phyloP scores from a whole-genome alignment of 2,888 invertebrate species.

The Drosophila sordidula region DNA sequence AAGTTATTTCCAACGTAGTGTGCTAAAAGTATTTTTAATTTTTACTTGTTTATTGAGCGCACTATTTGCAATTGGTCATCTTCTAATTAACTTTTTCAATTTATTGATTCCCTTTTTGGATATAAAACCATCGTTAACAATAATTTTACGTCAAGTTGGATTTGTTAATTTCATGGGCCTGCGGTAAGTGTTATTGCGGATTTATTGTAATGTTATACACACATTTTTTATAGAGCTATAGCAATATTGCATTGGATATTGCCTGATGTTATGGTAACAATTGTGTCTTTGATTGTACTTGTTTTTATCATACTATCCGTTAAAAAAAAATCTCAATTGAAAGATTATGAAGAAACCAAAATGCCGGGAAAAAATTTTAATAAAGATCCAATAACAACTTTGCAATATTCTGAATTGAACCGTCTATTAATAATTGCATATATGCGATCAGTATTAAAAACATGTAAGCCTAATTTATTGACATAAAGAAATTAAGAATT shows the following conservation, averaged over 20 bases:
- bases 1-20: background rate
- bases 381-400: background rate
- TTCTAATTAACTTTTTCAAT: constrained; percentile 29
- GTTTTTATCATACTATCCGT: constrained; percentile 22
- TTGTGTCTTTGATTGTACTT: constrained; percentile 28
- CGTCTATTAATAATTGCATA: constrained; percentile 58
- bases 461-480: constrained; percentile 40
- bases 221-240: constrained; percentile 21
- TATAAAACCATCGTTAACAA: background rate
- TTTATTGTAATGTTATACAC: background rate
- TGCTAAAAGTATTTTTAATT: constrained; percentile 32
- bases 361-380: background rate
- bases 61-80: constrained; percentile 30
- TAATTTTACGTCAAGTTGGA: constrained; percentile 48
- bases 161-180: constrained; percentile 43
- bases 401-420: constrained; percentile 49
- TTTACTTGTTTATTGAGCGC: constrained; percentile 18
- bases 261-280: constrained; percentile 49
- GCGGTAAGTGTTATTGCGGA: constrained; percentile 19
- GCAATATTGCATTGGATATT: constrained; percentile 49
- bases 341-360: background rate
- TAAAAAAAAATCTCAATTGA: constrained; percentile 14
- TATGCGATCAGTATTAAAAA: constrained; percentile 46
- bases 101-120: constrained; percentile 10
- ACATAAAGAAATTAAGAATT: background rate